Evolutionary conservation across 2,797 vertebrate genomes (phyloP), one percentile per base, ranked within the genome.

Genomic region (Triplophysa bombifrons): DNA sequence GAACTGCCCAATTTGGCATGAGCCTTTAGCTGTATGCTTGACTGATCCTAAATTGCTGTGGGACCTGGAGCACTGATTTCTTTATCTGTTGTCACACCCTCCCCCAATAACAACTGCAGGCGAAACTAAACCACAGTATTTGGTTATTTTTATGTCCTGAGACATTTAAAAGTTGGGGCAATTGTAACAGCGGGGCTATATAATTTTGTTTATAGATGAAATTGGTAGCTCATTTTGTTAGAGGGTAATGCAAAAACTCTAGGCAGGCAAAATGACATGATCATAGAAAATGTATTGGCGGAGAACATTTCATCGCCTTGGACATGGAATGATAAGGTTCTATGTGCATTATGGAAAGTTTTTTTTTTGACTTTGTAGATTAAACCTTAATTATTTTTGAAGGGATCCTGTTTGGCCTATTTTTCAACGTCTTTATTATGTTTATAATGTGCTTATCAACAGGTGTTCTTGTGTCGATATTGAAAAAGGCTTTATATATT

Each of bases 1-100:
- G 94, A 95, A 94, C 90, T 89, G 91, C 90, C 94, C 95, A 91
- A 95, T 96, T 96, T 95, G 94, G 95, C 94, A 92, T 85, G 88
- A 93, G 92, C 86, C 89, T 90, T 86, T 89, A 90, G 92, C 81
- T 88, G 89, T 86, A 93, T 90, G 95, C 94, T 93, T 93, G 91
- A 95, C 91, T 93, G 94, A 91, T 88, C 86, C 83, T 95, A 96
- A 38, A 95, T 95, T 95, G 94, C 92, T 51, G 88, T 86, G 89
- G 90, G 91, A 89, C 90, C 88, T 84, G 85, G 27, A 34, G 91
- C 90, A 91, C 85, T 92, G 85, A 91, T 90, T 93, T 89, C 90
- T 90, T 89, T 90, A 95, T 94, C 93, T 93, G 80, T 85, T 86
- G 90, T 87, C 89, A 90, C 90, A 90, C 91, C 88, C 91, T 93